These are phyloP conservation scores for Drosophila emarginata DNA, from an alignment of 2,888 invertebrate genomes.

Conservation along the genomic window DNA sequence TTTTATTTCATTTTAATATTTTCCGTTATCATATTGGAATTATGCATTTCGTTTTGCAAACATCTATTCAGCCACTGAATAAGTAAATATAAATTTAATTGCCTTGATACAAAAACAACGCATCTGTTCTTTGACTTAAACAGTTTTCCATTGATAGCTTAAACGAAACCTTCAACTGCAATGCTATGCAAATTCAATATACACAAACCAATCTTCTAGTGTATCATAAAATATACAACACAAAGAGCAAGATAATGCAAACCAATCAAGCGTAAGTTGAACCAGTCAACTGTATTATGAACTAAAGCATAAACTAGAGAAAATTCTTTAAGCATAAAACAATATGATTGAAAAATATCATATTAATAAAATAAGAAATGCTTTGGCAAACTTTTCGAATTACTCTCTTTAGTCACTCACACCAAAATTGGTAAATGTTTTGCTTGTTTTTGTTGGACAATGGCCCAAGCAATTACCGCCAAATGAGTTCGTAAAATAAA, in stretches of 20 bases:
- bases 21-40: too few relatives aligned
- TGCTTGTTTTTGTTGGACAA: conserved; percentile 35
- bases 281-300: not conserved
- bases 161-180: too few relatives aligned
- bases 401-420: not conserved
- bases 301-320: not conserved
- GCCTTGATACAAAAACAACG: too few relatives aligned
- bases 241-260: not conserved
- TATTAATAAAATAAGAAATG: not conserved
- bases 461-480: conserved; percentile 63
- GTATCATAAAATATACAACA: not conserved
- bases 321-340: not conserved
- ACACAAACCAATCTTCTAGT: not conserved
- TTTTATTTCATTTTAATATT: too few relatives aligned
- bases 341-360: not conserved
- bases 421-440: conserved; percentile 22
- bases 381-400: not conserved
- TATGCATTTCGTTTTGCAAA: too few relatives aligned
- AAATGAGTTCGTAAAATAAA: conserved; percentile 72
- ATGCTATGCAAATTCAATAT: too few relatives aligned
- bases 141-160: too few relatives aligned
- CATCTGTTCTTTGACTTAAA: too few relatives aligned
- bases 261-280: not conserved
- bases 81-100: too few relatives aligned
- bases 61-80: too few relatives aligned